Conservation (phyloP, 2,888 invertebrate species). For the Hartigia nigra region DNA sequence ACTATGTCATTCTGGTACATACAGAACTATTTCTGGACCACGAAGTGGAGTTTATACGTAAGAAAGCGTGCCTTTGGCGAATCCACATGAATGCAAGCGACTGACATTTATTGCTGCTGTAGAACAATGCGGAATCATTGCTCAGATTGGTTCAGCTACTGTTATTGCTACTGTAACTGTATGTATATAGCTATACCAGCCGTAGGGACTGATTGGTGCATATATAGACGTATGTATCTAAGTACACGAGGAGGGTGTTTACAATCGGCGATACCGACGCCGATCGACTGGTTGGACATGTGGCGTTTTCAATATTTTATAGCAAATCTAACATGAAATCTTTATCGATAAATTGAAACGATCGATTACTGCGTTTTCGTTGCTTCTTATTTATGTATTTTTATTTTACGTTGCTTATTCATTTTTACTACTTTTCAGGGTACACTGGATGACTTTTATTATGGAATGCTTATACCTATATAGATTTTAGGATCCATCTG, state of each 20-base stretch:
- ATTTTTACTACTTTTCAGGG: neutral
- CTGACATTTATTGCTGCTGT: constrained; percentile 47
- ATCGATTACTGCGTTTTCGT: neutral
- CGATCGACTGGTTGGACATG: neutral
- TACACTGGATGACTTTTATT: neutral
- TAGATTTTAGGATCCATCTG: neutral
- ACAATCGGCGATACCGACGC: neutral
- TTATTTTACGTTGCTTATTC: neutral
- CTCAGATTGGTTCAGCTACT: constrained; percentile 36
- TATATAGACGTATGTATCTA: neutral
- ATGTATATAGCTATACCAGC: neutral
- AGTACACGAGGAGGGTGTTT: neutral
- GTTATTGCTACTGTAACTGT: constrained; percentile 40
- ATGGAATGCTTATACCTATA: neutral
- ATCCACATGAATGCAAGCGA: constrained; percentile 20
- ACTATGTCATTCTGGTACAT: neutral
- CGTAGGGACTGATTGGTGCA: neutral
- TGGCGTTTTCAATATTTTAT: neutral
- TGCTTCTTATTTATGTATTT: neutral
- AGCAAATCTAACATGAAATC: neutral
- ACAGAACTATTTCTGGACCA: neutral
- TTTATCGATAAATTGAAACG: neutral
- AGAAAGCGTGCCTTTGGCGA: neutral
- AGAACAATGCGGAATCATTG: constrained; percentile 49
- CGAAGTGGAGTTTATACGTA: too few species aligned